A percentile compares a stretch with the other conserved stretches of the same genome.
Evolutionary conservation across 2,113 vertebrate genomes (phyloP).

Genomic region (Bubo bubo): DNA sequence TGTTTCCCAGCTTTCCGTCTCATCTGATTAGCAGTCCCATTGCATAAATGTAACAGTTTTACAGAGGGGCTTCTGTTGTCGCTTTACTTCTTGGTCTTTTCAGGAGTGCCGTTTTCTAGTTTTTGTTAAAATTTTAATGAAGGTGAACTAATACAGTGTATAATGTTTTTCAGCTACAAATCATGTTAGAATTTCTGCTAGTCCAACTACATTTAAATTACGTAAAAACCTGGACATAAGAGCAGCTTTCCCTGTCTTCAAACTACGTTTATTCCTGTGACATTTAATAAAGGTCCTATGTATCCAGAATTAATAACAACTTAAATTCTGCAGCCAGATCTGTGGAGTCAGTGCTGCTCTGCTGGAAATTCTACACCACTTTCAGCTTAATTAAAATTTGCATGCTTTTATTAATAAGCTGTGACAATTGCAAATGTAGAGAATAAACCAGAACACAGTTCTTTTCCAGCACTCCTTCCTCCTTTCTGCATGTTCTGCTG

Average conservation of each 20-base stretch:
- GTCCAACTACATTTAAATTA: neutral
- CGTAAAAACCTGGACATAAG: neutral
- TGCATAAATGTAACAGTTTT: neutral
- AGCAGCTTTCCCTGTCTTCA: neutral
- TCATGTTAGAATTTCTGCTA: neutral
- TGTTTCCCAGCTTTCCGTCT: neutral
- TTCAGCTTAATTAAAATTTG: neutral
- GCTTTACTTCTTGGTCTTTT: neutral
- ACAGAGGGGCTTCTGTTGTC: neutral
- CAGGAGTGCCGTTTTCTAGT: neutral
- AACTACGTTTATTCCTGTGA: neutral
- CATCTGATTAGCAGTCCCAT: neutral
- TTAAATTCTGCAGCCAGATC: neutral
- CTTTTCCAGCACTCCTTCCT: neutral
- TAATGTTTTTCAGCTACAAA: neutral
- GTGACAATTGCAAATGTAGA: neutral
- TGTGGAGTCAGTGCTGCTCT: neutral
- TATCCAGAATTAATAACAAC: neutral
- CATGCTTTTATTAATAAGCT: neutral
- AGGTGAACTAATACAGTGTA: neutral
- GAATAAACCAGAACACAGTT: neutral
- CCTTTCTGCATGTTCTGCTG: neutral
- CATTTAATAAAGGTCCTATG: neutral
- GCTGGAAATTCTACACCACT: neutral
- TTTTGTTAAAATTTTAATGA: neutral